phyloP scores from a whole-genome alignment of 2,113 vertebrate species.

The Balaenoptera acutorostrata region DNA sequence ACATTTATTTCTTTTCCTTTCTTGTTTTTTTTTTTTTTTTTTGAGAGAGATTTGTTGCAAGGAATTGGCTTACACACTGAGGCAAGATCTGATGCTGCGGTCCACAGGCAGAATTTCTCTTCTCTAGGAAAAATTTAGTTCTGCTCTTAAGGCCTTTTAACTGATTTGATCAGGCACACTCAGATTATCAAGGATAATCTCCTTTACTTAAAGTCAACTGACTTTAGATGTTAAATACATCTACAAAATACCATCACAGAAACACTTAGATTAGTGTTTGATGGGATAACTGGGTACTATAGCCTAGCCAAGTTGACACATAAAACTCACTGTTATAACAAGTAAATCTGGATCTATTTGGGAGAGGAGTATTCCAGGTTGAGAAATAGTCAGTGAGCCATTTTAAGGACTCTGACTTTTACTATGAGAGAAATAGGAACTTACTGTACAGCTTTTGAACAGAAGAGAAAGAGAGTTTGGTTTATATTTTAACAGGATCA shows the following conservation, averaged over 20 bases:
- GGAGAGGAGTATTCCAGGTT: background rate
- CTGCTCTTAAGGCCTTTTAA: background rate
- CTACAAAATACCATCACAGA: constrained; percentile 1
- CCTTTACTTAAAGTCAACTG: background rate
- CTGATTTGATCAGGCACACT: background rate
- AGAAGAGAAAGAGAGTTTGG: background rate
- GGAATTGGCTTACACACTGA: background rate
- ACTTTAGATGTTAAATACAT: background rate
- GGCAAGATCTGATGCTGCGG: background rate
- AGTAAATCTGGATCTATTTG: background rate
- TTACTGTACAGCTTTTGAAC: background rate
- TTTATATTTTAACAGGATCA: background rate
- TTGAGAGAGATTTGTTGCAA: background rate
- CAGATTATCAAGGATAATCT: constrained; percentile 38
- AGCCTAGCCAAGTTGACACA: background rate
- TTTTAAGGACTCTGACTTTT: background rate
- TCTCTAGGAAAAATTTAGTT: background rate
- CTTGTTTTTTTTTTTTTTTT: background rate
- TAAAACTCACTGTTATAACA: background rate
- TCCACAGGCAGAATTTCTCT: background rate
- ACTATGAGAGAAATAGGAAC: background rate
- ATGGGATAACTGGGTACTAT: background rate
- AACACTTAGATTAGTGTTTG: constrained; percentile 16
- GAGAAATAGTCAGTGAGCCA: background rate
- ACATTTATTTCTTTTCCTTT: background rate